Evolutionary conservation across 2,797 vertebrate species (phyloP).

Genomic region (Schizothorax lantsangensis): DNA sequence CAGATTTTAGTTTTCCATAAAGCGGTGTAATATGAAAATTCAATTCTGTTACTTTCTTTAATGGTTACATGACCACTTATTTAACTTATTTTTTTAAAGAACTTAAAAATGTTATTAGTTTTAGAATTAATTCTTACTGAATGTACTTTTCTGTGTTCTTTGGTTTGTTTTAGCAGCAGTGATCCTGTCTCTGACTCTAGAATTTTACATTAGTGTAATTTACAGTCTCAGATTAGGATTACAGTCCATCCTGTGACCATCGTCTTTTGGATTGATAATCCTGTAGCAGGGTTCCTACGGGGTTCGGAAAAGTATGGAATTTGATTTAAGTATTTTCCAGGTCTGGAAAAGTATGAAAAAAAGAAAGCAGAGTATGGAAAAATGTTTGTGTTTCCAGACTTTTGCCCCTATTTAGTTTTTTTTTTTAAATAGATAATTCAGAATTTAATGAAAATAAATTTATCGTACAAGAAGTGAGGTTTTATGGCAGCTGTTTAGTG

Average conservation of each 20-base stretch:
- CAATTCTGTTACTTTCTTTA: background rate
- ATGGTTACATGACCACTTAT: background rate
- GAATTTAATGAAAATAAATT: too few species aligned
- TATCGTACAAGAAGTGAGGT: too few species aligned
- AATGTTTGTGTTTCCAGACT: too few species aligned
- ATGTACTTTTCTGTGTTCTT: background rate
- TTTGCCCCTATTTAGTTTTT: too few species aligned
- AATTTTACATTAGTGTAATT: conserved; percentile 49
- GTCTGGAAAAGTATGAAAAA: too few species aligned
- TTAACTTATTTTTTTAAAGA: background rate
- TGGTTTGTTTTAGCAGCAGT: conserved; percentile 7
- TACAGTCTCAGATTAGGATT: conserved; percentile 45
- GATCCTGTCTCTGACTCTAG: background rate
- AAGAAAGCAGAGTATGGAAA: too few species aligned
- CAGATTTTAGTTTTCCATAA: background rate
- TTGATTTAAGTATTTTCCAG: too few species aligned
- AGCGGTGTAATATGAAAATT: background rate
- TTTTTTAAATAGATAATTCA: too few species aligned
- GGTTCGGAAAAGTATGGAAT: too few species aligned
- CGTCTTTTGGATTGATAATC: conserved; percentile 27
- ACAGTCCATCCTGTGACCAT: conserved; percentile 25
- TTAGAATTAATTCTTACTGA: background rate
- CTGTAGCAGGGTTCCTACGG: too few species aligned
- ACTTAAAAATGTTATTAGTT: background rate
- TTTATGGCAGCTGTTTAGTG: too few species aligned